Conservation (phyloP, 2,888 invertebrate species). For the Boloria selene region DNA sequence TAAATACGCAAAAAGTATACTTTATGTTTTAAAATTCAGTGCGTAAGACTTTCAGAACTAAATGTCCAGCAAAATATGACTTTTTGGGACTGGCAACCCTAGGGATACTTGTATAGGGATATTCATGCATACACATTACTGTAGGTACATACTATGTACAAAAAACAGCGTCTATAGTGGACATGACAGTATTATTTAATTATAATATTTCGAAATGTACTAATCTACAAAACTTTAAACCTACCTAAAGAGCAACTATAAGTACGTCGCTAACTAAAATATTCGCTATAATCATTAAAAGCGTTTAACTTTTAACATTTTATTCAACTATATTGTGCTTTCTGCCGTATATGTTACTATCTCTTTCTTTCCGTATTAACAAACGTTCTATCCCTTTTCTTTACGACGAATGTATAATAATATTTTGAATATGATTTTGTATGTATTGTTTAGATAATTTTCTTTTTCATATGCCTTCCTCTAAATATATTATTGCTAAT, state of each 20-base stretch:
- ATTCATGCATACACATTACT: slow-evolving; percentile 2
- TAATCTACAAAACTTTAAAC: slow-evolving; percentile 23
- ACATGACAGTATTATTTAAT: background rate
- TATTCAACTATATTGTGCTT: slow-evolving; percentile 56
- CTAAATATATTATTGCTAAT: background rate
- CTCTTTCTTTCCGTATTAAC: slow-evolving; percentile 1
- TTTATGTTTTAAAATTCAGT: no score
- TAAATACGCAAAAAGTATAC: no score
- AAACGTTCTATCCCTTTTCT: background rate
- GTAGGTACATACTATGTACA: background rate
- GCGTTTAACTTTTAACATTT: slow-evolving; percentile 33
- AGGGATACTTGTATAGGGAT: slow-evolving; percentile 2
- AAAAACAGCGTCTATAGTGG: slow-evolving; percentile 4
- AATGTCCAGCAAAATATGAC: no score
- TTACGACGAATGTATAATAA: slow-evolving; percentile 11
- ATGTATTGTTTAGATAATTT: slow-evolving; percentile 1
- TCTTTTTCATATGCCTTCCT: background rate
- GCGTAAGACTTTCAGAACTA: no score
- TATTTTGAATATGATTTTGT: slow-evolving; percentile 7
- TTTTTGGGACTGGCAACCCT: no score
- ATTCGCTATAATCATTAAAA: slow-evolving; percentile 33
- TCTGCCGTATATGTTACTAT: slow-evolving; percentile 1
- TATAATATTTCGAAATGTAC: slow-evolving; percentile 4
- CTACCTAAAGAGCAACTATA: slow-evolving; percentile 36
- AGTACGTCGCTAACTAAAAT: slow-evolving; percentile 34